Evolutionary conservation across 64 coral and sea anemone species (phyloP).

Genomic region (Platygyra sinensis): DNA sequence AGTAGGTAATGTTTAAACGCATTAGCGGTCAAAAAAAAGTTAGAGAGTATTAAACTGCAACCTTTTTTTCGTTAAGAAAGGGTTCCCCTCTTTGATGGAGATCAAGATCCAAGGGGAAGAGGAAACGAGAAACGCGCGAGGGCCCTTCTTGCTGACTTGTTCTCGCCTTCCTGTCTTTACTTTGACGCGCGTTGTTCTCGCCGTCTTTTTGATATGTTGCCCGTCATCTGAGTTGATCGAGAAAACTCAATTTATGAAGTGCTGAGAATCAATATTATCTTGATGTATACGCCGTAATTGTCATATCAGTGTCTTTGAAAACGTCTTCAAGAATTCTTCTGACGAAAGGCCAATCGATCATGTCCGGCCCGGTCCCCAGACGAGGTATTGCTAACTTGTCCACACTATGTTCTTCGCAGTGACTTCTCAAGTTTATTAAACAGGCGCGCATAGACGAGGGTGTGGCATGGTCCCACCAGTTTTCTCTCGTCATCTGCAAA

Average conservation of each 20-base stretch:
- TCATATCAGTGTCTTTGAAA: constrained; percentile 67
- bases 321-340: constrained; percentile 76
- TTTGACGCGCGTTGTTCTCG: no score
- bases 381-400: constrained; percentile 71
- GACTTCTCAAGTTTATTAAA: constrained; percentile 49
- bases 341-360: constrained; percentile 60
- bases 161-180: no score
- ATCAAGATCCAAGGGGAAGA: no score
- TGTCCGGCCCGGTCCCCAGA: constrained; percentile 76
- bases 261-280: constrained; percentile 7
- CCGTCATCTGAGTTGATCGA: background rate
- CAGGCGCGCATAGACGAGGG: constrained; percentile 41
- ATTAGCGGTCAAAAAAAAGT: no score
- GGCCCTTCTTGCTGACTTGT: no score
- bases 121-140: no score
- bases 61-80: no score
- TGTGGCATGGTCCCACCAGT: constrained; percentile 80
- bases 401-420: constrained; percentile 63
- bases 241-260: background rate
- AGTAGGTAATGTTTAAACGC: no score
- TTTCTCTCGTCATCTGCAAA: constrained; percentile 67
- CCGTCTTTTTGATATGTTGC: no score
- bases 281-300: constrained; percentile 70
- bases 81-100: no score
- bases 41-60: no score